Evolutionary conservation across 2,888 invertebrate genomes (phyloP).

Genomic region (Branchinecta sandiegonensis): DNA sequence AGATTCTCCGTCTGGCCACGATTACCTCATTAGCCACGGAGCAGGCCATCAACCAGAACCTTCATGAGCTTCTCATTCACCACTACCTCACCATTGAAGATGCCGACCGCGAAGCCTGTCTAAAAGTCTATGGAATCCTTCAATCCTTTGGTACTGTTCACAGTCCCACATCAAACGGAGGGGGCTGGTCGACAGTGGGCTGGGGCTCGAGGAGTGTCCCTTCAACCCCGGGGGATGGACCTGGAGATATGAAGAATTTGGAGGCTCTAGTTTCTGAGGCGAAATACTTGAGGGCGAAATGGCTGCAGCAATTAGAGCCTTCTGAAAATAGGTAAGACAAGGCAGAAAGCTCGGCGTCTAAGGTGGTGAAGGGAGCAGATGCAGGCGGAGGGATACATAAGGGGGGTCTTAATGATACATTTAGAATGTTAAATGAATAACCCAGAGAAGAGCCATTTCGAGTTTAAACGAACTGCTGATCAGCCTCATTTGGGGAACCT

Average conservation of each 20-base stretch:
- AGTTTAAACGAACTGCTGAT: too few species aligned
- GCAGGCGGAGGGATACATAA: too few species aligned
- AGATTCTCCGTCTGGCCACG: conserved; percentile 9
- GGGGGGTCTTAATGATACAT: too few species aligned
- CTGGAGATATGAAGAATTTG: not conserved
- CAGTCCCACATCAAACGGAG: not conserved
- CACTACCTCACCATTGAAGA: not conserved
- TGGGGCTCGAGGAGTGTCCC: conserved; percentile 1
- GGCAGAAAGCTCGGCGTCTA: too few species aligned
- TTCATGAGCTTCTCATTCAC: not conserved
- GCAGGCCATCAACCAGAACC: not conserved
- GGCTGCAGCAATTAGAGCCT: conserved; percentile 34
- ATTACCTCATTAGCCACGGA: not conserved
- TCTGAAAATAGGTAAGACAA: conserved; percentile 32
- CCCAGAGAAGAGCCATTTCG: too few species aligned
- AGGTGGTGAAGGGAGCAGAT: too few species aligned
- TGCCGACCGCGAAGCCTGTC: not conserved
- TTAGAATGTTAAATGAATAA: too few species aligned
- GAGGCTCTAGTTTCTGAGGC: conserved; percentile 23
- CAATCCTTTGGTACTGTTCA: conserved; percentile 4
- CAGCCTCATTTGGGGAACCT: too few species aligned
- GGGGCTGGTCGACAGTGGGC: conserved; percentile 3
- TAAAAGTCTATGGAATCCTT: not conserved
- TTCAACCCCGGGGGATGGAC: not conserved
- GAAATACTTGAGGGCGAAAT: conserved; percentile 33